A percentile compares a stretch with the other conserved stretches of the same genome.
Evolutionary conservation across 30 jellyfish, hydroid and myxozoan species (phyloP).

Genomic region (Cassiopea andromeda): DNA sequence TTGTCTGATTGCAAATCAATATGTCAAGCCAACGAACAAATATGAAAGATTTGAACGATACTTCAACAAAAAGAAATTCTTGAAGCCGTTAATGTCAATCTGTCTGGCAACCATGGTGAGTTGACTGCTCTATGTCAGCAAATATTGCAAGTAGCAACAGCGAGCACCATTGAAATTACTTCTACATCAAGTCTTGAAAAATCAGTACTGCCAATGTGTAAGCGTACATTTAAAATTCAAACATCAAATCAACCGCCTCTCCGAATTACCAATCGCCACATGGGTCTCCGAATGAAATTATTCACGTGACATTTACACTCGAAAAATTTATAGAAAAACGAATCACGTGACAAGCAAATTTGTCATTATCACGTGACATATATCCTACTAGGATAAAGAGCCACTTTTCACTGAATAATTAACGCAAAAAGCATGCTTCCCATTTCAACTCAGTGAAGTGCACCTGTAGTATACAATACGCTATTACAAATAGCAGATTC

Average conservation of each 20-base stretch:
- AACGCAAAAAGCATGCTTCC: conserved; percentile 62
- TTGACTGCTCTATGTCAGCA: neutral
- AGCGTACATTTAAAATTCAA: neutral
- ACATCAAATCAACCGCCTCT: conserved; percentile 4
- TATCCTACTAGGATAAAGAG: conserved; percentile 23
- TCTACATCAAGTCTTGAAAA: neutral
- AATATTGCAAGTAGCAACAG: neutral
- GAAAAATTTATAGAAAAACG: neutral
- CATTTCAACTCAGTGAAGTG: neutral
- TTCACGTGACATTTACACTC: conserved; percentile 19
- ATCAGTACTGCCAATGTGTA: neutral
- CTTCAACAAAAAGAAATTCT: neutral
- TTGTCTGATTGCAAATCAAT: neutral
- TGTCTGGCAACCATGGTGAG: neutral
- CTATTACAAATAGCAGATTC: neutral
- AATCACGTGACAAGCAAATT: neutral
- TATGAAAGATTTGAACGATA: neutral
- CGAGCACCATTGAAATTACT: neutral
- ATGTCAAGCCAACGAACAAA: neutral
- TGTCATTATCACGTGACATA: conserved; percentile 6
- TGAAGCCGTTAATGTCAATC: neutral
- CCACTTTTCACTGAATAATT: conserved; percentile 38
- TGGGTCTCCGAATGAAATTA: neutral
- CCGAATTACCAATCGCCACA: conserved; percentile 22
- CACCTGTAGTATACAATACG: conserved; percentile 6